Evolutionary conservation across 1,140 invertebrate genomes (phyloP).

Genomic region (Sesamia nonagrioides): DNA sequence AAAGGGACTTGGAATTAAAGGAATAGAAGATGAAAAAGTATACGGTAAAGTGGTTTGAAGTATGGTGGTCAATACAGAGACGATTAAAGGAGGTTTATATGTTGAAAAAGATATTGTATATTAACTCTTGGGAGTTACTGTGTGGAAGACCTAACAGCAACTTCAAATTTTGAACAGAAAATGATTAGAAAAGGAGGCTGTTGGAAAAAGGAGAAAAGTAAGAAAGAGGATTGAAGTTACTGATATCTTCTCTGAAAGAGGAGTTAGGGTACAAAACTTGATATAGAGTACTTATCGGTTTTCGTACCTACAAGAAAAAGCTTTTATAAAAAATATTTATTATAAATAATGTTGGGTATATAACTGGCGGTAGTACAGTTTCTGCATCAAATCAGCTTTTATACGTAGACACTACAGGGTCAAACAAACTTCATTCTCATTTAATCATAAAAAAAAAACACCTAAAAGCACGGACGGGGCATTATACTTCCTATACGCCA

Average conservation of each 20-base stretch:
- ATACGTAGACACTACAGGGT: slow-evolving; percentile 19
- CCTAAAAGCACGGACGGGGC: slow-evolving; percentile 18
- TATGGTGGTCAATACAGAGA: too few relatives aligned
- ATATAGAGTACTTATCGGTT: neutral
- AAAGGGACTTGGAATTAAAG: too few relatives aligned
- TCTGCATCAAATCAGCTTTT: slow-evolving; percentile 2
- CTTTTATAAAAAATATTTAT: neutral
- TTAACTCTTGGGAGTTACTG: too few relatives aligned
- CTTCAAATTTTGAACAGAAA: too few relatives aligned
- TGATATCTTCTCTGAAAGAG: neutral
- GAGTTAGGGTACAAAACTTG: neutral
- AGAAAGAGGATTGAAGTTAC: too few relatives aligned
- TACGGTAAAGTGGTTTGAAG: too few relatives aligned
- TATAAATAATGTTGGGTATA: slow-evolving; percentile 5
- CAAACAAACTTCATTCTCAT: slow-evolving; percentile 9
- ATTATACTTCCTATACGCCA: slow-evolving; percentile 44
- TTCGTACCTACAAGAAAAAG: neutral
- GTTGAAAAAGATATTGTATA: too few relatives aligned
- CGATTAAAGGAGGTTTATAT: too few relatives aligned
- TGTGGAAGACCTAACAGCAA: too few relatives aligned
- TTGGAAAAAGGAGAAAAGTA: too few relatives aligned
- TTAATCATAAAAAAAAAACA: slow-evolving; percentile 31
- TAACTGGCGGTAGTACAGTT: slow-evolving; percentile 23
- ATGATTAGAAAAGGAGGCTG: too few relatives aligned
- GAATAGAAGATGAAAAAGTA: neutral